phyloP scores from a whole-genome alignment of 2,797 vertebrate genomes.

The Muraenolepis orangiensis region DNA sequence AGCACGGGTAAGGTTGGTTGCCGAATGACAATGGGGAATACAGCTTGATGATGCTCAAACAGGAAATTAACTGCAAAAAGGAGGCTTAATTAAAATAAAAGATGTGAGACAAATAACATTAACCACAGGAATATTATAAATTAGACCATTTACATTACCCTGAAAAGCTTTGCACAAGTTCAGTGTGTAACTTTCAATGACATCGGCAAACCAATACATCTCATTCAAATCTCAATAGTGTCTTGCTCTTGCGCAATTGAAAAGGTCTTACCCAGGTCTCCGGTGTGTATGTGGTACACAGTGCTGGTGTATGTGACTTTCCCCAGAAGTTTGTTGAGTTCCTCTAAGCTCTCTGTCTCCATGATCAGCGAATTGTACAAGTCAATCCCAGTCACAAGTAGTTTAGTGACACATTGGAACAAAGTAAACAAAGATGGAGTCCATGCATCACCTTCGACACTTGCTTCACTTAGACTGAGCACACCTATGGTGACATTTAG shows the following conservation, averaged over 20 bases:
- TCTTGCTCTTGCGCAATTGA: neutral
- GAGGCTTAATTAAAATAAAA: constrained; percentile 25
- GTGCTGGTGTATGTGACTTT: constrained; percentile 69
- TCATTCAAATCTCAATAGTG: neutral
- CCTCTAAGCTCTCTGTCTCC: constrained; percentile 40
- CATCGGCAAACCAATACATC: neutral
- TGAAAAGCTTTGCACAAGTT: too few relatives aligned
- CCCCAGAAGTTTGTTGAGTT: constrained; percentile 65
- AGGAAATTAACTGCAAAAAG: constrained; percentile 54
- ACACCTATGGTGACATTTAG: constrained; percentile 64
- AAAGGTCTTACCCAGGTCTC: constrained; percentile 67
- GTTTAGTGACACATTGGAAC: neutral
- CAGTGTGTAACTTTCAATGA: neutral
- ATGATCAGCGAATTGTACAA: constrained; percentile 51
- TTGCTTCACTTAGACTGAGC: constrained; percentile 51
- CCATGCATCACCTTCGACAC: constrained; percentile 40
- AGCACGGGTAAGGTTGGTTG: constrained; percentile 61
- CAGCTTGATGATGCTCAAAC: constrained; percentile 48
- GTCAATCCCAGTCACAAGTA: neutral
- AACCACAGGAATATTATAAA: too few relatives aligned
- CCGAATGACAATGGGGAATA: constrained; percentile 68
- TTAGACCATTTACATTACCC: too few relatives aligned
- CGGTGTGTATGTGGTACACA: constrained; percentile 55
- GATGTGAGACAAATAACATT: too few relatives aligned
- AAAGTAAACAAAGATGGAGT: neutral